Base-by-base conservation (phyloP, 2,113 vertebrate species). In the Scomber scombrus region DNA sequence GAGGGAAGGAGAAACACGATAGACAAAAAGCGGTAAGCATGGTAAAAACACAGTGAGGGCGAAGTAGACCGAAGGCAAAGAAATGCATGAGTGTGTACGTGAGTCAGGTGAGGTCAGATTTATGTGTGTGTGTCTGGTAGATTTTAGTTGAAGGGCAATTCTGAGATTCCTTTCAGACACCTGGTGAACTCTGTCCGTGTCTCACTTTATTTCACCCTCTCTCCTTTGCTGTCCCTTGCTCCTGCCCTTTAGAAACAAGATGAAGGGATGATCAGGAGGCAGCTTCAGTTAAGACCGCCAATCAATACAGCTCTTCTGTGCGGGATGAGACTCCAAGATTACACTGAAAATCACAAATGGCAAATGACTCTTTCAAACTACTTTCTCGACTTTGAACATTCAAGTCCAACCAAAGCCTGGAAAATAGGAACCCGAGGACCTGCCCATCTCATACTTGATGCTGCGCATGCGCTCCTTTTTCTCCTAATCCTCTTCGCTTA, bases 201-300 rank as follows among this genome's bases (percentile, higher is more conserved):
- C 77, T 90, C 71, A 82, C 85, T 91, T 90, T 80, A 81, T 84
- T 87, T 79, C 85, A 64, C 80, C 86, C 74, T 16, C 64, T 86
- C 85, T 85, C 83, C 74, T 88, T 87, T 85, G 82, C 82, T 85
- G 85, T 90, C 85, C 89, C 70, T 67, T 52, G 65, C 78, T 80
- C 58, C 70, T 93, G 92, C 88, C 92, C 92, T 92, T 93, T 90
- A 86, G 83, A 90, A 92, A 89, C 65, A 88, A 94, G 89, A 93
- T 89, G 91, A 92, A 92, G 89, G 88, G 88, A 93, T 90, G 90
- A 94, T 91, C 86, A 67, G 86, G 91, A 88, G 88, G 88, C 66
- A 45, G 88, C 90, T 92, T 88, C 82, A 83, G 88, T 85, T 90
- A 91, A 92, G 88, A 89, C 91, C 57, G 43, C 78, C 92, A 82